Percentiles rank a stretch among this genome's conserved stretches.
Evolutionary conservation across 2,888 invertebrate species (phyloP).

Genomic region (Agrochola macilenta): DNA sequence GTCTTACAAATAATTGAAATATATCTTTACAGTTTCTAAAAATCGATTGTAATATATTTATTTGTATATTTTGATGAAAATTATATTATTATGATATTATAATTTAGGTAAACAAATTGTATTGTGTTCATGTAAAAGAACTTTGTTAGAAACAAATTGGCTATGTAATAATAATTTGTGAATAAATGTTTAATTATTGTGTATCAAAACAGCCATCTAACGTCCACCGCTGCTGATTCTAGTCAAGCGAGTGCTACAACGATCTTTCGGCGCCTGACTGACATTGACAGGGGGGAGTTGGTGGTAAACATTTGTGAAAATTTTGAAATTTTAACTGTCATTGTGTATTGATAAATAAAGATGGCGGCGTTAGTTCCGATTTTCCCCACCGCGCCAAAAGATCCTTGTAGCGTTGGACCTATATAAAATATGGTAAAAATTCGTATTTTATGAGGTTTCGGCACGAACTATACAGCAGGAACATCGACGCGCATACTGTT

Average conservation of each 20-base stretch:
- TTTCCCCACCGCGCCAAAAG: not conserved
- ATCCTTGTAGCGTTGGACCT: too few species aligned
- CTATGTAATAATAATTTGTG: not conserved
- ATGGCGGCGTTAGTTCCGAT: not conserved
- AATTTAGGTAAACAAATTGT: conserved; percentile 43
- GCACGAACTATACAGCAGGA: too few species aligned
- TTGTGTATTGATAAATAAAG: not conserved
- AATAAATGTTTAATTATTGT: not conserved
- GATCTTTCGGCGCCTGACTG: not conserved
- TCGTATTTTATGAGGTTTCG: too few species aligned
- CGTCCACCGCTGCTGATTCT: not conserved
- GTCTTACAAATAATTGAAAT: too few species aligned
- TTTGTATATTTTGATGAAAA: conserved; percentile 59
- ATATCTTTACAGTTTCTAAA: conserved; percentile 24
- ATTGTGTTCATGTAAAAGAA: conserved; percentile 48
- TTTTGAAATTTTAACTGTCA: not conserved
- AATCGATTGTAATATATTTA: conserved; percentile 21
- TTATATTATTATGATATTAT: conserved; percentile 30
- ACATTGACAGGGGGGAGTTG: not conserved
- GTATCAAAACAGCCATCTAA: not conserved
- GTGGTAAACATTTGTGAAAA: not conserved
- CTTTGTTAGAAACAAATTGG: conserved; percentile 32
- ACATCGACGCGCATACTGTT: too few species aligned
- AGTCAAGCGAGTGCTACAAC: not conserved
- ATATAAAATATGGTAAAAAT: too few species aligned